Conservation (phyloP, 2,888 invertebrate species). For the Drosophila kanekoi region DNA sequence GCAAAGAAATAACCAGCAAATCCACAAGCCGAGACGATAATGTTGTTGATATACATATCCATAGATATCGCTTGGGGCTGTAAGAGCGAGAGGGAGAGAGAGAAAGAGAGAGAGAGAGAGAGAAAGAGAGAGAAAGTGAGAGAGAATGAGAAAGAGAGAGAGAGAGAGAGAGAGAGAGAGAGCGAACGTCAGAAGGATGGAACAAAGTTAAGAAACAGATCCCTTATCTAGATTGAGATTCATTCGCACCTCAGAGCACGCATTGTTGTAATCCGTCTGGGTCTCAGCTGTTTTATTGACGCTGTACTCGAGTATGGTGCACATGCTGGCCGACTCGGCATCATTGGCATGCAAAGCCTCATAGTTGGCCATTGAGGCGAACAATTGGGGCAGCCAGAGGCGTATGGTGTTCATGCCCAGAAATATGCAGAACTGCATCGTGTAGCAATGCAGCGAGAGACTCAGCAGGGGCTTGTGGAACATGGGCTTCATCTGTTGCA, state of each 20-base stretch:
- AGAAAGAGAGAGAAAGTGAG: neutral
- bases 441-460: conserved; percentile 88
- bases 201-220: conserved; percentile 12
- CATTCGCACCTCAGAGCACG: conserved; percentile 80
- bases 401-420: conserved; percentile 92
- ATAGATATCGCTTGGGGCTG: conserved; percentile 86
- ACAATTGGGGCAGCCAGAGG: conserved; percentile 94
- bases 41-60: conserved; percentile 89
- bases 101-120: conserved; percentile 10
- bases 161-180: conserved; percentile 16
- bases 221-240: neutral
- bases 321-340: conserved; percentile 70
- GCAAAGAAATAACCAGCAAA: conserved; percentile 88
- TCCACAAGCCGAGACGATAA: conserved; percentile 88
- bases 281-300: conserved; percentile 80
- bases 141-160: conserved; percentile 1
- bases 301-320: conserved; percentile 82
- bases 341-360: conserved; percentile 74
- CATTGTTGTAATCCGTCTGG: conserved; percentile 53
- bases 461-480: conserved; percentile 88
- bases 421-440: conserved; percentile 88
- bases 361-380: conserved; percentile 88
- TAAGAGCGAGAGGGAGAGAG: conserved; percentile 40
- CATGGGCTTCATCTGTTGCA: conserved; percentile 88
- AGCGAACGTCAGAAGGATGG: conserved; percentile 21